A percentile compares a stretch with the other conserved stretches of the same genome.
Evolutionary conservation across 2,888 invertebrate genomes (phyloP).

Genomic region (Chorisops tibialis): DNA sequence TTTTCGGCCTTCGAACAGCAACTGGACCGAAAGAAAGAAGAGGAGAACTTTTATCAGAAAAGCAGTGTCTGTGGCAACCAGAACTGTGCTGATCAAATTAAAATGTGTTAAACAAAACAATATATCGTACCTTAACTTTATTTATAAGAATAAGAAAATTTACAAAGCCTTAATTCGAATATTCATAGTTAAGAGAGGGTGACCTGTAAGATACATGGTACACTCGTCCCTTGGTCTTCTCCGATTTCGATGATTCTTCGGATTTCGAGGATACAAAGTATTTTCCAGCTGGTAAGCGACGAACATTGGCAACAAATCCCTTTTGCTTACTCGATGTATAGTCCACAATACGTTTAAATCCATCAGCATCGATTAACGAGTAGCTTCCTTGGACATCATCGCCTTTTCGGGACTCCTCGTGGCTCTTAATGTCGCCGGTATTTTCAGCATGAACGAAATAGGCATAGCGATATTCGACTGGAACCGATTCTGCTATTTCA

Average conservation of each 20-base stretch:
- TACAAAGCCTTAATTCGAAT: not conserved
- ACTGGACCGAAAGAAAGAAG: too few species aligned
- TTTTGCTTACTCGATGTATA: conserved; percentile 28
- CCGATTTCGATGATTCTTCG: too few species aligned
- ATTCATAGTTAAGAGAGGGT: not conserved
- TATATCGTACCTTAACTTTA: too few species aligned
- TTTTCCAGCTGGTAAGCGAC: conserved; percentile 16
- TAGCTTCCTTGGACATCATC: conserved; percentile 30
- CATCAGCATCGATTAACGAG: conserved; percentile 29
- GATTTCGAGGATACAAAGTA: not conserved
- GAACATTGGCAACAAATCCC: conserved; percentile 32
- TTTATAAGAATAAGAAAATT: too few species aligned
- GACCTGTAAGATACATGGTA: conserved; percentile 2
- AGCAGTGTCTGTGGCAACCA: too few species aligned
- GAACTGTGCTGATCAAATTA: too few species aligned
- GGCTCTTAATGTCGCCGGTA: conserved; percentile 29
- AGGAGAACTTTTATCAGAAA: too few species aligned
- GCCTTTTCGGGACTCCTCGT: conserved; percentile 29
- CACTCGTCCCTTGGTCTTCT: too few species aligned
- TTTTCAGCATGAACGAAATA: conserved; percentile 26
- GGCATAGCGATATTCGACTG: conserved; percentile 48
- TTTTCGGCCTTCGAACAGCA: too few species aligned
- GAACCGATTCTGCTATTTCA: conserved; percentile 40
- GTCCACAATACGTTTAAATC: conserved; percentile 31
- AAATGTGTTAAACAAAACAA: too few species aligned